Conservation (phyloP, 2,113 vertebrate species). For the Epinephelus cyanopodus region DNA sequence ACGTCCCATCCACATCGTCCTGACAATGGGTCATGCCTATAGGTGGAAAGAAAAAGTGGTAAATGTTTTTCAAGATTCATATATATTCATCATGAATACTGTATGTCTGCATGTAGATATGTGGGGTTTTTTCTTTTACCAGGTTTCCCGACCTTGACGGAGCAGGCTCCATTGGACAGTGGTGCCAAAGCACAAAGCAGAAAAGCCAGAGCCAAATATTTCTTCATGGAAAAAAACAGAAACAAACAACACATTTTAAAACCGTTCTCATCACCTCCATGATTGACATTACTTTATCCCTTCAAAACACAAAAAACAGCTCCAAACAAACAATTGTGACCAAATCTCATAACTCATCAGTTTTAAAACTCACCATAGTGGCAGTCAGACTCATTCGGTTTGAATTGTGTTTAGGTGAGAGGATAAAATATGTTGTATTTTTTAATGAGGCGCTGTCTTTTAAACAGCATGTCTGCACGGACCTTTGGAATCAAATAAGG, state of each 20-base stretch:
- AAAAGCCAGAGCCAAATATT: constrained; percentile 55
- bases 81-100: neutral
- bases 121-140: constrained; percentile 45
- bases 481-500: constrained; percentile 70
- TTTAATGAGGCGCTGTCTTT: constrained; percentile 1
- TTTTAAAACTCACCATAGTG: constrained; percentile 67
- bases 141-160: accelerated
- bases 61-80: neutral
- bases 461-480: constrained; percentile 3
- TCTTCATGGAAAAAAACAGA: constrained; percentile 36
- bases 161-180: constrained; percentile 22
- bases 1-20: constrained; percentile 45
- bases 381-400: neutral
- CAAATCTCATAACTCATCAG: neutral
- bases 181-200: constrained; percentile 57
- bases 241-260: neutral
- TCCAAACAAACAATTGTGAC: neutral
- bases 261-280: neutral
- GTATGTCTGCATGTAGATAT: neutral
- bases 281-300: neutral
- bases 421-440: accelerated
- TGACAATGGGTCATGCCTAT: constrained; percentile 53
- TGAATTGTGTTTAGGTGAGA: neutral
- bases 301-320: neutral
- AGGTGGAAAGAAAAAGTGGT: neutral